phyloP scores from a whole-genome alignment of 2,888 invertebrate species.

The Sabatieria punctata region DNA sequence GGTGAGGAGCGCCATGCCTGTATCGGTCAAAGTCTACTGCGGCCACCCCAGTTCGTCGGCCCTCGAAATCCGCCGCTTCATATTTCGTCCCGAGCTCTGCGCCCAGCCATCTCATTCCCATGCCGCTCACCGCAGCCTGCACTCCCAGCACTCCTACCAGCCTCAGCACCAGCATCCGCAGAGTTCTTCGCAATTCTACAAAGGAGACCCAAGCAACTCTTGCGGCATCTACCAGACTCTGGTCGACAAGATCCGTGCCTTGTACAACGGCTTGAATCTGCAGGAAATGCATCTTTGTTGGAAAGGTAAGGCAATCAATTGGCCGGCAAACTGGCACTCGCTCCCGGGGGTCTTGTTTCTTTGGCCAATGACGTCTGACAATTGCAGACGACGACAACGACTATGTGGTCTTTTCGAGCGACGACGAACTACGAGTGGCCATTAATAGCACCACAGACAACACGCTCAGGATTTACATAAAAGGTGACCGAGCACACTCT shows the following conservation, averaged over 20 bases:
- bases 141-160: background rate
- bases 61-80: conserved; percentile 10
- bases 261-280: conserved; percentile 11
- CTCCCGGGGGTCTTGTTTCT: background rate
- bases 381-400: conserved; percentile 47
- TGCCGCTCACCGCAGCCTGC: background rate
- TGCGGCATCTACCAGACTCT: background rate
- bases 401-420: conserved; percentile 45
- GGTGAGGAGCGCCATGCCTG: conserved; percentile 7
- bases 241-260: conserved; percentile 6
- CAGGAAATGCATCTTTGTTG: conserved; percentile 10
- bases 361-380: too few relatives aligned
- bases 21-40: conserved; percentile 11
- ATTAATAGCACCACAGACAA: conserved; percentile 36
- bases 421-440: conserved; percentile 50
- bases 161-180: too few relatives aligned
- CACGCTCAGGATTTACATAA: conserved; percentile 34
- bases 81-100: conserved; percentile 5
- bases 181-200: too few relatives aligned
- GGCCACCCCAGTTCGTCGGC: conserved; percentile 1
- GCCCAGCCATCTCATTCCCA: background rate
- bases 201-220: too few relatives aligned
- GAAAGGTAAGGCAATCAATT: conserved; percentile 12
- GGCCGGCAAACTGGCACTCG: background rate
- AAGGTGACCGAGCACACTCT: too few relatives aligned